Conservation (phyloP, 2,888 invertebrate species). For the Scotopteryx bipunctaria region DNA sequence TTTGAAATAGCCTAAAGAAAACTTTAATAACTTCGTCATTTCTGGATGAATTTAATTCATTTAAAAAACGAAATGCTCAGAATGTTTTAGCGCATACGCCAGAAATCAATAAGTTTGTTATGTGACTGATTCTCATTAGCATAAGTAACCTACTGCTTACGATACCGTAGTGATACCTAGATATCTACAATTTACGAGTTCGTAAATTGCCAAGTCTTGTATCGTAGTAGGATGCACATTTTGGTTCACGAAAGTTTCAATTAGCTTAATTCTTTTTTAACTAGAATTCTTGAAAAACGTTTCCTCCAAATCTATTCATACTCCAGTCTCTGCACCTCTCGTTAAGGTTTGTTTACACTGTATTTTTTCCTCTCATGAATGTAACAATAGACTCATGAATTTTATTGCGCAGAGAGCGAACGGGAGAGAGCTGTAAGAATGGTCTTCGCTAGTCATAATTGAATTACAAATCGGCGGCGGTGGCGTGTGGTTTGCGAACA, state of each 20-base stretch:
- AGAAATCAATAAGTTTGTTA: too few species aligned
- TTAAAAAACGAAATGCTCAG: too few species aligned
- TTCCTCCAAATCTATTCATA: slow-evolving; percentile 17
- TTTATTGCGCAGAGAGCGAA: slow-evolving; percentile 49
- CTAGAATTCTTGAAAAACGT: background rate
- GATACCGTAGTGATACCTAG: too few species aligned
- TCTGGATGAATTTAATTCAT: too few species aligned
- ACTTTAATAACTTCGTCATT: too few species aligned
- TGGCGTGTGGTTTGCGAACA: slow-evolving; percentile 40
- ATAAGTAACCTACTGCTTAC: too few species aligned
- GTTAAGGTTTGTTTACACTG: slow-evolving; percentile 40
- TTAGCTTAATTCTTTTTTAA: background rate
- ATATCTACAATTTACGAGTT: too few species aligned
- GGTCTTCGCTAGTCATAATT: slow-evolving; percentile 51
- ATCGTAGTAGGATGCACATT: background rate
- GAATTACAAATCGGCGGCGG: slow-evolving; percentile 48
- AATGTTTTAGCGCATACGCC: too few species aligned
- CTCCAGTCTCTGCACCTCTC: slow-evolving; percentile 28
- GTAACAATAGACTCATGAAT: slow-evolving; percentile 60
- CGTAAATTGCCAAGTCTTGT: too few species aligned
- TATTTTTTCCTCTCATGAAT: slow-evolving; percentile 56
- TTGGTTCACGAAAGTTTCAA: background rate
- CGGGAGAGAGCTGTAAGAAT: slow-evolving; percentile 37
- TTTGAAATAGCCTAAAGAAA: too few species aligned
- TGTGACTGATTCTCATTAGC: too few species aligned